These are phyloP conservation scores for Lottia gigantea DNA, from an alignment of 2,888 invertebrate genomes.

Conservation along the genomic window DNA sequence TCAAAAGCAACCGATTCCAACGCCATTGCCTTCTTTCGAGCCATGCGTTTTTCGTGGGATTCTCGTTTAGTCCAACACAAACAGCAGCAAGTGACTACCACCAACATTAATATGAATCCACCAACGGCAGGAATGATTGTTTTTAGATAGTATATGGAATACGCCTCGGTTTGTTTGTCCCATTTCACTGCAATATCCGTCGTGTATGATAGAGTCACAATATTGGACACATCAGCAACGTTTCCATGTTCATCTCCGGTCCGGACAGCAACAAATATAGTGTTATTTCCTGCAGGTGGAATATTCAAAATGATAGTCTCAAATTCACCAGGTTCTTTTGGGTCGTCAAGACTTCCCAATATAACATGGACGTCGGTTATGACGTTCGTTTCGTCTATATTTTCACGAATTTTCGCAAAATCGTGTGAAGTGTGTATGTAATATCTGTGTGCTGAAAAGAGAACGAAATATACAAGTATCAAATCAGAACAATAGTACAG, in stretches of 20 bases:
- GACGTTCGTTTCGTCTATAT: constrained; percentile 7
- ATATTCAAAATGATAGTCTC: constrained; percentile 22
- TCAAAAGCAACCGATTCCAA: constrained; percentile 16
- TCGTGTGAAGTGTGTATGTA: constrained; percentile 22
- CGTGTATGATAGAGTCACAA: constrained; percentile 35
- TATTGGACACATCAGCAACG: constrained; percentile 34
- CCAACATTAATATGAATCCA: constrained; percentile 21
- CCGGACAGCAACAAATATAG: constrained; percentile 29
- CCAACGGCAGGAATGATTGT: constrained; percentile 23
- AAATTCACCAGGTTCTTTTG: constrained; percentile 19
- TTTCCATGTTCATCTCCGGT: constrained; percentile 35
- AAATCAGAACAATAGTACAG: too few relatives aligned
- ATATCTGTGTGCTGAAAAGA: constrained; percentile 28
- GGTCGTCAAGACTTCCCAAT: constrained; percentile 13
- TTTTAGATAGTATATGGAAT: constrained; percentile 22
- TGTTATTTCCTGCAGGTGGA: constrained; percentile 22
- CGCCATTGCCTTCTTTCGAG: constrained; percentile 5
- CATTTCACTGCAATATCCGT: constrained; percentile 25
- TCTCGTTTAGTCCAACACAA: constrained; percentile 18
- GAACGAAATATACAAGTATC: too few relatives aligned
- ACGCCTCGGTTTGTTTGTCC: neutral
- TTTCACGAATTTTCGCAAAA: constrained; percentile 22
- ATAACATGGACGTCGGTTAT: constrained; percentile 9
- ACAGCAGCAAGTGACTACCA: constrained; percentile 17
- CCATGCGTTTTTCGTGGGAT: constrained; percentile 10